Evolutionary conservation across 2,797 vertebrate species (phyloP).

Genomic region (Heterohyrax brucei): DNA sequence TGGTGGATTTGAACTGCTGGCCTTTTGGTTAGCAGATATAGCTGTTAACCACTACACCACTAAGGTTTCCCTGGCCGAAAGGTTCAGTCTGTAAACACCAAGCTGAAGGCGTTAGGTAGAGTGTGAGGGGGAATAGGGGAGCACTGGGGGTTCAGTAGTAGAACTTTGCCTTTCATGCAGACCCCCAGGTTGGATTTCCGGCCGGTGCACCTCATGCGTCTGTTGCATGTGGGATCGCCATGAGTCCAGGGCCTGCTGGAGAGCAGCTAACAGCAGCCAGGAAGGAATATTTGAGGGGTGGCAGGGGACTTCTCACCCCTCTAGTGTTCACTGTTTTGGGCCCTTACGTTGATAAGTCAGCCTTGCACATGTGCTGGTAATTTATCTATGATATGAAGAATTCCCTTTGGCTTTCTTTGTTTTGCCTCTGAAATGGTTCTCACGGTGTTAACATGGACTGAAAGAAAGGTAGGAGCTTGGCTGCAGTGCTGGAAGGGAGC

Average conservation of each 20-base stretch:
- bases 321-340: neutral
- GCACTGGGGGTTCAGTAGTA: too few species aligned
- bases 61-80: neutral
- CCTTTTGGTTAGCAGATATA: too few species aligned
- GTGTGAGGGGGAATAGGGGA: neutral
- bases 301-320: neutral
- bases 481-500: neutral
- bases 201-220: too few species aligned
- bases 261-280: neutral
- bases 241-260: too few species aligned
- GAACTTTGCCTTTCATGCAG: too few species aligned
- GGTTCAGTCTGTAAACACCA: neutral
- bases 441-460: neutral
- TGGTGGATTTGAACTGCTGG: too few species aligned
- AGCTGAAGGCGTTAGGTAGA: neutral
- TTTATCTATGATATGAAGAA: neutral
- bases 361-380: neutral
- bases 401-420: neutral
- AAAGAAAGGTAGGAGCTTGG: too few species aligned
- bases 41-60: too few species aligned
- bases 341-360: neutral
- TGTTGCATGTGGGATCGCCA: too few species aligned
- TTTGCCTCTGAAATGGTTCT: constrained; percentile 51
- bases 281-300: neutral
- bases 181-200: too few species aligned